These are phyloP conservation scores for Synergus laeviventris DNA, from an alignment of 2,888 invertebrate species.

Conservation along the genomic window DNA sequence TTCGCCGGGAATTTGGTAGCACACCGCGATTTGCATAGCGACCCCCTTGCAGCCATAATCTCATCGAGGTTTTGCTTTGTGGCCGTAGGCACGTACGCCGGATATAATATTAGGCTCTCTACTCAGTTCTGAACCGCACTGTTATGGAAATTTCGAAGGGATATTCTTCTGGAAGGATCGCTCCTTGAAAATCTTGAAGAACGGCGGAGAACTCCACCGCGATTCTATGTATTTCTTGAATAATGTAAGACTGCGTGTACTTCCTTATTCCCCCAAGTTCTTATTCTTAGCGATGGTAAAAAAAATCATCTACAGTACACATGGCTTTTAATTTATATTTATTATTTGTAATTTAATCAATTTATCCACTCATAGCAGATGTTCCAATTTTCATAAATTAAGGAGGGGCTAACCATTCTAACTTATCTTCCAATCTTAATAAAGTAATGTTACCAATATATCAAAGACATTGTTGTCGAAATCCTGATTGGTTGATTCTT, in stretches of 20 bases:
- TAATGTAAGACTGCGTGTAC: conserved; percentile 20
- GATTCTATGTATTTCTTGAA: conserved; percentile 31
- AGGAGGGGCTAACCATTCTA: too few species aligned
- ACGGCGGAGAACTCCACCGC: conserved; percentile 15
- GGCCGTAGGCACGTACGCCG: conserved; percentile 54
- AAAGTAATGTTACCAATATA: too few species aligned
- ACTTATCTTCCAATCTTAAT: too few species aligned
- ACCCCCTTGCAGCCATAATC: conserved; percentile 50
- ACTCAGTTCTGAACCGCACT: conserved; percentile 47
- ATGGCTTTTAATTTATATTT: too few species aligned
- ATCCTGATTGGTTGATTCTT: too few species aligned
- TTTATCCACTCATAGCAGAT: too few species aligned
- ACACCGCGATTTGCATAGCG: conserved; percentile 58
- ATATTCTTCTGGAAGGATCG: conserved; percentile 57
- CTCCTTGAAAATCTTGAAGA: conserved; percentile 50
- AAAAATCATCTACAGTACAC: not conserved
- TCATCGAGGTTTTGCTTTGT: conserved; percentile 57
- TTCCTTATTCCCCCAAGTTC: not conserved
- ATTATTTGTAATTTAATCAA: too few species aligned
- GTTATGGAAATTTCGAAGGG: conserved; percentile 58
- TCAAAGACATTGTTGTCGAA: too few species aligned
- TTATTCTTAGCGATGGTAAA: not conserved
- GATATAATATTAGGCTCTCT: conserved; percentile 58
- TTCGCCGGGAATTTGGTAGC: conserved; percentile 57
- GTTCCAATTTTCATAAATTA: too few species aligned